These are phyloP conservation scores for Antheraea mylitta DNA, from an alignment of 1,140 invertebrate species.

Conservation along the genomic window DNA sequence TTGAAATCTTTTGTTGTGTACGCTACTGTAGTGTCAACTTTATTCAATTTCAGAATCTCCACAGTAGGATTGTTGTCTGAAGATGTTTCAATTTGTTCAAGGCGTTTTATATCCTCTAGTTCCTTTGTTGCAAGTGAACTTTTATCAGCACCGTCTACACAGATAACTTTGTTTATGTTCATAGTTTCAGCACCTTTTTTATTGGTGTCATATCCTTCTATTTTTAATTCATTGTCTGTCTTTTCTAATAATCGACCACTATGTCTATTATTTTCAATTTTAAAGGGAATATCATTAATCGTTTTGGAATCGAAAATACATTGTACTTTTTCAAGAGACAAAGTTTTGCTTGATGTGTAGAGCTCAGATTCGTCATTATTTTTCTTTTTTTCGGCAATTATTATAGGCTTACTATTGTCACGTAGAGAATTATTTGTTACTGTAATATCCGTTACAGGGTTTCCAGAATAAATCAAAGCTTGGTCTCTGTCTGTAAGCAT, in stretches of 20 bases:
- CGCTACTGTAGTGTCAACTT: not conserved
- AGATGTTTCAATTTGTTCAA: not conserved
- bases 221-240: too few species aligned
- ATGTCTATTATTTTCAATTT: not conserved
- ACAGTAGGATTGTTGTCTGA: not conserved
- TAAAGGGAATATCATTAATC: not conserved
- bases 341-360: not conserved
- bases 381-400: not conserved
- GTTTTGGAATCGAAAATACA: not conserved
- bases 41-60: not conserved
- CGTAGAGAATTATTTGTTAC: not conserved
- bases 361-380: not conserved
- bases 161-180: not conserved
- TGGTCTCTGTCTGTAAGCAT: conserved; percentile 47
- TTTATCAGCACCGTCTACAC: not conserved
- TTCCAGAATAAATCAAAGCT: conserved; percentile 11
- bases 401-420: too few species aligned
- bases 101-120: not conserved
- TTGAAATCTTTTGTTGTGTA: not conserved
- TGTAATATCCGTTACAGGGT: not conserved
- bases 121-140: not conserved
- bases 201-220: too few species aligned
- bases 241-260: not conserved
- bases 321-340: not conserved
- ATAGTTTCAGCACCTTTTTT: not conserved